A percentile compares a stretch with the other conserved stretches of the same genome.
These are phyloP conservation scores for Pelagia noctiluca DNA, from an alignment of 30 jellyfish, hydroid and myxozoan species.

Conservation along the genomic window DNA sequence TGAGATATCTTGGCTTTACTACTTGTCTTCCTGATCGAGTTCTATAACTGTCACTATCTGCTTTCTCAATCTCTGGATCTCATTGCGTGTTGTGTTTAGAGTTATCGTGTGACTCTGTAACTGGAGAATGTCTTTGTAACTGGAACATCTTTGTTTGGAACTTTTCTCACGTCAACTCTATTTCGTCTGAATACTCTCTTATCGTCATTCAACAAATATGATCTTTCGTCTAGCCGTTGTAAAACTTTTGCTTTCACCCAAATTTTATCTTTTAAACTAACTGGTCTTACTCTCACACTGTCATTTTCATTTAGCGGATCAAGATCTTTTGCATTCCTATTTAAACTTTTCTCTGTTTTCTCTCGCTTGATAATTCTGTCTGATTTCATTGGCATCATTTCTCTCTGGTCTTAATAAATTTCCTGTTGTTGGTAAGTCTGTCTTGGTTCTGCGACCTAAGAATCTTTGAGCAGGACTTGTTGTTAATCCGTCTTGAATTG, in stretches of 20 bases:
- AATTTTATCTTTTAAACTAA: conserved; percentile 29
- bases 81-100: conserved; percentile 10
- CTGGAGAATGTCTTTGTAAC: conserved; percentile 34
- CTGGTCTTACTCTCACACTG: conserved; percentile 42
- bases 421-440: conserved; percentile 59
- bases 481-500: conserved; percentile 57
- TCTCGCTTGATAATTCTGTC: conserved; percentile 33
- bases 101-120: conserved; percentile 34
- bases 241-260: conserved; percentile 41
- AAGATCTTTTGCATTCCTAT: conserved; percentile 39
- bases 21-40: conserved; percentile 59
- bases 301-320: conserved; percentile 26
- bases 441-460: conserved; percentile 46
- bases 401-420: conserved; percentile 52
- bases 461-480: conserved; percentile 63
- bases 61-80: conserved; percentile 35
- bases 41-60: conserved; percentile 54
- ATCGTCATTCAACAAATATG: conserved; percentile 41
- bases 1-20: conserved; percentile 39
- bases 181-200: conserved; percentile 50
- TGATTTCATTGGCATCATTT: conserved; percentile 39
- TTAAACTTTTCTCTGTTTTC: conserved; percentile 28
- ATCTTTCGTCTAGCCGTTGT: conserved; percentile 32
- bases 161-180: conserved; percentile 47
- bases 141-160: conserved; percentile 35